phyloP scores from a whole-genome alignment of 2,113 vertebrate genomes.

The Hemicordylus capensis region DNA sequence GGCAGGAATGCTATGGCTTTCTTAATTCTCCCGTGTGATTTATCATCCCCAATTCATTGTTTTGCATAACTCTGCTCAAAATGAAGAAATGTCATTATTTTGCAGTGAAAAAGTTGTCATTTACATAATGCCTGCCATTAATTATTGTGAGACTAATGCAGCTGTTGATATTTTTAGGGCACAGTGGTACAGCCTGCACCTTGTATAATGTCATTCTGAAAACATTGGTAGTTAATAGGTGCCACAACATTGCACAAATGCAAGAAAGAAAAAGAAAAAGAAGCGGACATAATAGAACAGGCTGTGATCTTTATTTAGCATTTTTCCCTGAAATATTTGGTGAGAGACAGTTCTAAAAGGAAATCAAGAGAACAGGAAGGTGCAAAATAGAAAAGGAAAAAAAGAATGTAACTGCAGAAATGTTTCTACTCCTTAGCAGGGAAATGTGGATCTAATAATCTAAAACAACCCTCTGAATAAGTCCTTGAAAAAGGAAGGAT shows the following conservation, averaged over 20 bases:
- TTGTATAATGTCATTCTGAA: constrained; percentile 84
- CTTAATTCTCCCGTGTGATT: constrained; percentile 83
- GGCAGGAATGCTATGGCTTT: constrained; percentile 80
- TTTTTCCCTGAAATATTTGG: constrained; percentile 70
- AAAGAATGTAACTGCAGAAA: constrained; percentile 53
- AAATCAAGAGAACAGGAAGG: constrained; percentile 74
- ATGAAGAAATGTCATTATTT: constrained; percentile 90
- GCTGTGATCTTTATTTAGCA: constrained; percentile 80
- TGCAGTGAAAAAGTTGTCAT: constrained; percentile 86
- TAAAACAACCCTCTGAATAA: constrained; percentile 1
- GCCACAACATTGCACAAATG: constrained; percentile 80
- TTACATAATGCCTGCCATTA: constrained; percentile 89
- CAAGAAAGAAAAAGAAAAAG: constrained; percentile 71
- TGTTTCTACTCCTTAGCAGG: not conserved
- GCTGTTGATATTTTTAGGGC: constrained; percentile 89
- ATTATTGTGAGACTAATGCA: constrained; percentile 87
- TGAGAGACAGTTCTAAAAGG: constrained; percentile 75
- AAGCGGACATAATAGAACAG: constrained; percentile 75
- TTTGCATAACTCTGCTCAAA: constrained; percentile 87
- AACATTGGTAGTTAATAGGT: constrained; percentile 83
- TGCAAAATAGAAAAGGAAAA: constrained; percentile 66
- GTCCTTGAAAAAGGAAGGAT: not conserved
- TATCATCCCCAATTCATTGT: constrained; percentile 86
- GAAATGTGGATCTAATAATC: constrained; percentile 28
- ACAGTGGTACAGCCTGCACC: constrained; percentile 84